Base-by-base conservation (phyloP, 1,140 invertebrate genomes). In the Drosophila hydei region DNA sequence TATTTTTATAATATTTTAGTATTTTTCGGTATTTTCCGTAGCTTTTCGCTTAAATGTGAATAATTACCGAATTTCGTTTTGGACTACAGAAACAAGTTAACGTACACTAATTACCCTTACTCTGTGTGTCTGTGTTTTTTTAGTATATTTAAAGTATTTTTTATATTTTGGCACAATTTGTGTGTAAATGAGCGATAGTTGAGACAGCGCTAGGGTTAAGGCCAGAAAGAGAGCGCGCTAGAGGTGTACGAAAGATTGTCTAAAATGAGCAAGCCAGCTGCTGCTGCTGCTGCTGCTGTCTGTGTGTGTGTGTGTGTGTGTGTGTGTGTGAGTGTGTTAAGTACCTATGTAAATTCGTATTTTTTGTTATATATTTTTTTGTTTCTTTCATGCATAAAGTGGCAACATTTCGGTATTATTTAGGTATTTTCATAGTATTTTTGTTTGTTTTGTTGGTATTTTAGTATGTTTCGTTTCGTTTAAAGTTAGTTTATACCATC, bases 291-390 rank as follows among this genome's bases (percentile, higher is more conserved):
- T 48, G 12, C 14, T 43, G 42, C 8, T 52, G 30, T 52, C 14
- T 52, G 14, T 48, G 19, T 52, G 18, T 36, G 27, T 68, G 25
- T 58, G 56, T 52, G 48, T 30, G 40, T 42, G 36, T 43, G 52
- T 59, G 40, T 51, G 23, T 62, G 40, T 40, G 59, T 65, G 62
- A 60, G 52, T 70, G 59, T 79, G 58, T 80, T 75, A 60, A 61
- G 64, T 76, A 72, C 61, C 83, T 83, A 87, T 78, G 83, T 87
- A 87, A 88, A 87, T 87, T 87, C 80, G 80, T 85, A 75, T 85
- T 77, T 42, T n/a, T 16, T 42, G 14, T 14, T 16, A 14, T 16
- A 7, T 42, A 14, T 16, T 14, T 5, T n/a, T 2, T 9, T 33
- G 6, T 33, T 4, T 33, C 11, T 33, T 33, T 33, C 3, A 40